Percentiles rank a stretch among this genome's conserved stretches.
These are phyloP conservation scores for Lepidurus apus DNA, from an alignment of 1,140 invertebrate genomes.

Conservation along the genomic window DNA sequence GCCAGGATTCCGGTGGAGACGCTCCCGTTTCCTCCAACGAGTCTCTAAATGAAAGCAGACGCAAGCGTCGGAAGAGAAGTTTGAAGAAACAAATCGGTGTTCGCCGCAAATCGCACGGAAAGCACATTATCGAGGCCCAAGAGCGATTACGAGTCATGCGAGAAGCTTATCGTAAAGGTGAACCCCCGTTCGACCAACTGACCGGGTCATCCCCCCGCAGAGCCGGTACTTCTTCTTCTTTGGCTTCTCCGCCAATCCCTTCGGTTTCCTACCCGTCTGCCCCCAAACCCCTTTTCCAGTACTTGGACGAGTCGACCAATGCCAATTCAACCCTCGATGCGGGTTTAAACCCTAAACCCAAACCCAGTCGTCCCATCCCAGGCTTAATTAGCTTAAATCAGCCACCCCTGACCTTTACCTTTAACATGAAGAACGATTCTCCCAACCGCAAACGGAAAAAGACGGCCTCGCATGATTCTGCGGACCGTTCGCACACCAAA, in stretches of 20 bases:
- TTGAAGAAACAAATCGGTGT: slow-evolving; percentile 3
- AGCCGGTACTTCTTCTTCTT: background rate
- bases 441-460: background rate
- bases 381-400: slow-evolving; percentile 1
- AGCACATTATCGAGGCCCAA: slow-evolving; percentile 2
- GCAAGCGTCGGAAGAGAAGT: background rate
- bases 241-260: background rate
- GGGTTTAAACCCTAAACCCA: background rate
- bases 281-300: background rate
- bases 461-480: background rate
- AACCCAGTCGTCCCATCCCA: background rate
- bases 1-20: background rate
- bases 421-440: background rate
- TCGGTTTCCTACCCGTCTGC: too few relatives aligned
- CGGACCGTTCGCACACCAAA: background rate
- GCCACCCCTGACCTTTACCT: background rate
- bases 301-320: background rate
- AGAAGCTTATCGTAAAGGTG: background rate
- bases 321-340: background rate
- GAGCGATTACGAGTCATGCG: background rate
- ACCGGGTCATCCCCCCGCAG: background rate
- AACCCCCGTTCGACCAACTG: background rate
- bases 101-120: background rate
- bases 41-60: background rate
- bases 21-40: background rate